Evolutionary conservation across 1,140 invertebrate genomes (phyloP), one percentile per base, ranked within the genome.

Genomic region (Eulimnadia texana): DNA sequence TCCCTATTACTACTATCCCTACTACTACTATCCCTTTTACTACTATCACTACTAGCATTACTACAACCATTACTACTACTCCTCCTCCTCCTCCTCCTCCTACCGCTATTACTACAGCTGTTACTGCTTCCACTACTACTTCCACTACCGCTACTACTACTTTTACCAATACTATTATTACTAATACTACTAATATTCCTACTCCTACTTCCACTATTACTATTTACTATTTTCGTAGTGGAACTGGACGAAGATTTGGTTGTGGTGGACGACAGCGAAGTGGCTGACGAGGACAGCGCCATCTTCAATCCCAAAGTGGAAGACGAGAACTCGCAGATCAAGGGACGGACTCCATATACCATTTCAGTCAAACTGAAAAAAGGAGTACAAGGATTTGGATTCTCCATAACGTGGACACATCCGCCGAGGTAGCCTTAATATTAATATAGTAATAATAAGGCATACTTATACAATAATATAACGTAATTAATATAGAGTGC

Each of bases 331-430:
- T 42, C 23, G 25, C 29, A 54, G 29, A 25, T 49, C 9, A 60
- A 52, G 22, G 87, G 87, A n/a, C 77, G 86, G 62, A 90, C 87
- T 1, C 86, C 87, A 0, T 90, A 88, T 68, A 90, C 86, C 2
- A 82, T 82, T 52, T 88, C 86, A 27, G 83, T 2, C 64, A 77
- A 77, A 65, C 66, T 85, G 53, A 73, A 77, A 6, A 72, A 80
- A 28, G 77, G 77, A 6, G 71, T 77, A 1, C 77, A 62, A 63
- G 77, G 86, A 3, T 90, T 86, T 69, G 87, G 86, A 1, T 93
- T 94, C 74, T 90, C 88, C 3, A 83, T 94, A 19, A 84, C 90
- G 0, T 93, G 90, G 85, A 90, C 88, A 2, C 83, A 90, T 68
- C 91, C 91, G 19, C 89, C 83, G 16, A 79, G 72, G 72, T 73